Percentiles rank a stretch among this genome's conserved stretches.
phyloP scores from a whole-genome alignment of 2,797 vertebrate genomes.

The Heliangelus exortis region DNA sequence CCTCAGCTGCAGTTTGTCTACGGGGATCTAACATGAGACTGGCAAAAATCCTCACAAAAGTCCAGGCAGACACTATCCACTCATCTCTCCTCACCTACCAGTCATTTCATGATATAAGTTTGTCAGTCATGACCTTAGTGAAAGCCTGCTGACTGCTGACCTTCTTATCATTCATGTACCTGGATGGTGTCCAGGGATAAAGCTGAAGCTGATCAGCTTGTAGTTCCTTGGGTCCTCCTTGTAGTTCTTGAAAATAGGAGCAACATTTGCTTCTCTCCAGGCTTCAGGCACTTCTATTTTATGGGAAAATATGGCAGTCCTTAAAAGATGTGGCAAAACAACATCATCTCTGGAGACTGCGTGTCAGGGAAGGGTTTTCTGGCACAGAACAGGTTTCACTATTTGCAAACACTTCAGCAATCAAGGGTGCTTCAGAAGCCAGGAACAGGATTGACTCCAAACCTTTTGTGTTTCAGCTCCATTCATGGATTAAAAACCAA shows the following conservation, averaged over 20 bases:
- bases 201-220: not conserved
- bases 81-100: not conserved
- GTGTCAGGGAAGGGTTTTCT: not conserved
- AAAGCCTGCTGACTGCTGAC: not conserved
- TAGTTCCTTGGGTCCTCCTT: not conserved
- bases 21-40: not conserved
- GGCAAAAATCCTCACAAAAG: not conserved
- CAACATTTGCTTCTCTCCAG: not conserved
- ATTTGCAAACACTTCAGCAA: not conserved
- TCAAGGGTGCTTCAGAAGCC: not conserved
- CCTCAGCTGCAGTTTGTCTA: not conserved
- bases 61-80: not conserved
- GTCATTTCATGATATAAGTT: not conserved
- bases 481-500: not conserved
- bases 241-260: not conserved
- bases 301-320: not conserved
- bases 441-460: not conserved
- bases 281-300: not conserved
- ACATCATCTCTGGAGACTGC: not conserved
- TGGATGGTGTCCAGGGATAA: not conserved
- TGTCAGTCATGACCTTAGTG: not conserved
- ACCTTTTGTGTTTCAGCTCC: not conserved
- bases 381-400: not conserved
- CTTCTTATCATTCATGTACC: not conserved
- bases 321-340: not conserved